Percentiles rank a stretch among this genome's conserved stretches.
Conservation (phyloP, 1,140 invertebrate species). For the Tetramorium parvispinum region DNA sequence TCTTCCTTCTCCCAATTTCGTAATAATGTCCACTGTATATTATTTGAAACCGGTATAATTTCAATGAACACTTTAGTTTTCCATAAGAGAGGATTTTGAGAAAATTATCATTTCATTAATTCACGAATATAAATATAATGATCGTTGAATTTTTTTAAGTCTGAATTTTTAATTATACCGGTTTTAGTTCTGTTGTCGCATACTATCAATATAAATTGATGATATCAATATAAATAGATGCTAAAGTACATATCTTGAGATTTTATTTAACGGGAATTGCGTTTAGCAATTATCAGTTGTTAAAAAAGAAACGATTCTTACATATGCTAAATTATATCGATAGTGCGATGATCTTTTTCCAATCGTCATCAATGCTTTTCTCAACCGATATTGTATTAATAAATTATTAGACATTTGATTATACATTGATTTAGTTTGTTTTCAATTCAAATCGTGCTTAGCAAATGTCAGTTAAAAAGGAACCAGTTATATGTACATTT, state of each 20-base stretch:
- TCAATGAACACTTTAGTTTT: not conserved
- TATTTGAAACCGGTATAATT: conserved; percentile 6
- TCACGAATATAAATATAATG: not conserved
- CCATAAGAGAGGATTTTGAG: not conserved
- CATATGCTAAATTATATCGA: not conserved
- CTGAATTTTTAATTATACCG: not conserved
- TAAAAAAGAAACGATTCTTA: conserved; percentile 9
- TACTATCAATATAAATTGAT: not conserved
- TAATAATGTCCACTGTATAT: not conserved
- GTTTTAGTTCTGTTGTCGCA: not conserved
- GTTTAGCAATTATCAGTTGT: conserved; percentile 14
- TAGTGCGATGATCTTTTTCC: not conserved
- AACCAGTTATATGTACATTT: not conserved
- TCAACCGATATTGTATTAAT: conserved; percentile 6
- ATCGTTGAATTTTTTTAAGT: not conserved
- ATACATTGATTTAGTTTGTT: conserved; percentile 28
- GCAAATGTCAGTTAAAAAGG: conserved; percentile 7
- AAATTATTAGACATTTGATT: conserved; percentile 34
- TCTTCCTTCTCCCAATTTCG: not conserved
- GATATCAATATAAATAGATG: too few species aligned
- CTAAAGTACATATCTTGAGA: not conserved
- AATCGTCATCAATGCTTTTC: not conserved
- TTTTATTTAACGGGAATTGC: not conserved
- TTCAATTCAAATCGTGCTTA: not conserved
- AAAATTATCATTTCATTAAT: not conserved